These are phyloP conservation scores for Colletes gigas DNA, from an alignment of 1,140 invertebrate genomes.

Conservation along the genomic window DNA sequence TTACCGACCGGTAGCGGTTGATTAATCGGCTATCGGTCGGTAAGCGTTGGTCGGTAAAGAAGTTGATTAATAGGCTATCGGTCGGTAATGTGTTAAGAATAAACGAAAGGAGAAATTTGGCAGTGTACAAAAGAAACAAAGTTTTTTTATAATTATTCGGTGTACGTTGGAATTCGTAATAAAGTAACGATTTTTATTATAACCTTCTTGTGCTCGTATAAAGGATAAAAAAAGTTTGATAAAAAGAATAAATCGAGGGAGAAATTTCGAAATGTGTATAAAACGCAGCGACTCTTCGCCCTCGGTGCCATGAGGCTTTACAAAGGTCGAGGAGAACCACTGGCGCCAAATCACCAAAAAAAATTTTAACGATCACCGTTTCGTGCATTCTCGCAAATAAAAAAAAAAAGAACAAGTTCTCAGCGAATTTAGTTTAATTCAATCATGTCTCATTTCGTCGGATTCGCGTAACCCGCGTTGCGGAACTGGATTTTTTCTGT, in stretches of 20 bases:
- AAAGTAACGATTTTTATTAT: constrained; percentile 37
- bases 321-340: no score
- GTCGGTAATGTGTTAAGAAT: no score
- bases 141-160: constrained; percentile 5
- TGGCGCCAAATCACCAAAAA: no score
- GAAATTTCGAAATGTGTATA: no score
- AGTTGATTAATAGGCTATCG: no score
- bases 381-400: not conserved
- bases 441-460: constrained; percentile 24
- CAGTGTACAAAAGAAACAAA: constrained; percentile 11
- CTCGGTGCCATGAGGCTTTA: no score
- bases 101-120: not conserved
- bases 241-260: not conserved
- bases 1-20: no score
- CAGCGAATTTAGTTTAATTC: constrained; percentile 51
- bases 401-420: not conserved
- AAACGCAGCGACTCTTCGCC: no score
- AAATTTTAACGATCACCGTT: no score
- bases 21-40: no score
- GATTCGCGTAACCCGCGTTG: constrained; percentile 9
- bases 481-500: constrained; percentile 37
- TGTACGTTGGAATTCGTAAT: constrained; percentile 7
- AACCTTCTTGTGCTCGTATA: not conserved
- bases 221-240: constrained; percentile 1
- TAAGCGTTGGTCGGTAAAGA: no score